Evolutionary conservation across 2,888 invertebrate genomes (phyloP), one percentile per base, ranked within the genome.

Genomic region (Ennomos erosarius): DNA sequence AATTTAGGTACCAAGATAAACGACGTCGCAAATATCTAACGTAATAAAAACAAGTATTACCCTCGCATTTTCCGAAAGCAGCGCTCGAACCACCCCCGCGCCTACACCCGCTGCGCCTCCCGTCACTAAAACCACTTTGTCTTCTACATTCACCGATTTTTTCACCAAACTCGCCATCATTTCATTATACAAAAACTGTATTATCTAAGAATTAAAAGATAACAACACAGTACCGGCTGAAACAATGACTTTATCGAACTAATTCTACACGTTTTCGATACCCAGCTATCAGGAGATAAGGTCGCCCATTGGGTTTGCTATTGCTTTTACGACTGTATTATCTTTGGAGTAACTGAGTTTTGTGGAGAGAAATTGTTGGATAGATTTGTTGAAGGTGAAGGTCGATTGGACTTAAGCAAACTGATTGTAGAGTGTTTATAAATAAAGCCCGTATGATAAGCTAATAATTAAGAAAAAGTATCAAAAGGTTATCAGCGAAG

Each of bases 51-150:
- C 3, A 9, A 6, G n/a, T 26, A 13, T 48, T 74, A 88, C 90
- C 73, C 81, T 75, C 12, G 88, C 89, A 81, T 88, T 84, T 67
- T 81, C 84, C 10, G 68, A 57, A 0, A 90, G 67, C 26, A 90
- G 59, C 1, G 75, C 74, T 10, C 84, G 77, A 0, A 87, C 87
- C 2, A 90, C 64, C 0, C 82, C 87, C 1, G 90, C 90, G 0
- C 90, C 90, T 0, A 90, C 79, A 0, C 90, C 90, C 0, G 81
- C 86, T 0, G 90, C 90, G 0, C 90, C 90, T 1, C 90, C 90
- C 0, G 88, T 89, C 64, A 90, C 89, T 53, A 90, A 68, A 67
- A 85, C 78, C 71, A 90, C 88, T 80, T 88, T 90, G 13, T 84
- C 82, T 12, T 85, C 76, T 43, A 85, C 67, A 77, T 71, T 62